phyloP scores from a whole-genome alignment of 2,113 vertebrate genomes.

The Oxygymnocypris stewartii region DNA sequence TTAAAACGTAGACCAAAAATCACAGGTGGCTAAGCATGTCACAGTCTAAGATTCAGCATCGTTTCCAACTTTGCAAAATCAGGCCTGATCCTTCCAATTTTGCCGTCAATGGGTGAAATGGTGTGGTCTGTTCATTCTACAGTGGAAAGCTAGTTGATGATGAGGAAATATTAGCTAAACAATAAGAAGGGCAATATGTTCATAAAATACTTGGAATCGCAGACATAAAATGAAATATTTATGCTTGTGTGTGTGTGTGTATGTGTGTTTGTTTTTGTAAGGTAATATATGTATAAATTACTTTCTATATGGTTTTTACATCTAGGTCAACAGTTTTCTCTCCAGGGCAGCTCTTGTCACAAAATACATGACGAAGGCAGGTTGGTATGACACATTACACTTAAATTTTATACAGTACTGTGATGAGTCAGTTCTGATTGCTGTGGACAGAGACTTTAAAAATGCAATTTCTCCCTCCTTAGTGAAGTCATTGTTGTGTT shows the following conservation, averaged over 20 bases:
- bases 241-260: background rate
- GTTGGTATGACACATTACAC: conserved; percentile 7
- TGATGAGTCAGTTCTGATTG: background rate
- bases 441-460: no score
- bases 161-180: no score
- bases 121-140: background rate
- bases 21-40: background rate
- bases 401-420: background rate
- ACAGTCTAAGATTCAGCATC: background rate
- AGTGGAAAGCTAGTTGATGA: no score
- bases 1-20: background rate
- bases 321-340: background rate
- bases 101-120: background rate
- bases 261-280: background rate
- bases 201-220: no score
- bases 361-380: conserved; percentile 1
- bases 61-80: background rate
- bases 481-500: no score
- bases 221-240: no score
- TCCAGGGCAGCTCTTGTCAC: conserved; percentile 12
- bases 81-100: background rate
- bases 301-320: background rate
- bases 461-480: no score
- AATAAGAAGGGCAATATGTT: no score
- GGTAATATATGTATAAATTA: background rate